phyloP scores from a whole-genome alignment of 2,797 vertebrate genomes.

The Anguilla pacifica region DNA sequence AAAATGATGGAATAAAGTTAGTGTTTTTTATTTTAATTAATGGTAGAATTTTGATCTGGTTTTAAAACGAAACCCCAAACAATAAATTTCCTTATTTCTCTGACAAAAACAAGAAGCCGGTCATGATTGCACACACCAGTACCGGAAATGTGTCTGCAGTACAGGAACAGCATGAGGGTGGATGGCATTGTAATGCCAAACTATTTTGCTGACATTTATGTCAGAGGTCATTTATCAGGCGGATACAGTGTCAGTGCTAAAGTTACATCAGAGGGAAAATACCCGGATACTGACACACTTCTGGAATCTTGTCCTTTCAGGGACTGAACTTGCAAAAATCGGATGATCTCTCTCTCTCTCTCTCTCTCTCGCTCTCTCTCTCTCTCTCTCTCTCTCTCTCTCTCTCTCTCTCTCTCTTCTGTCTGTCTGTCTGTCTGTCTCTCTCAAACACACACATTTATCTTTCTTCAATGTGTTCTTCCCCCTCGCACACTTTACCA shows the following conservation, averaged over 20 bases:
- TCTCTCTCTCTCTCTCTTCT: not conserved
- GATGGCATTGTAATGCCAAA: slow-evolving; percentile 46
- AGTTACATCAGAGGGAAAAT: slow-evolving; percentile 41
- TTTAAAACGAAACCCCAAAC: slow-evolving; percentile 52
- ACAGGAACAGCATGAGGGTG: slow-evolving; percentile 52
- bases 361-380: not conserved
- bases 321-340: not conserved
- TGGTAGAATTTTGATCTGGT: slow-evolving; percentile 46
- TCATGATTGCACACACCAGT: slow-evolving; percentile 53
- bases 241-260: slow-evolving; percentile 42
- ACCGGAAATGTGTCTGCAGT: slow-evolving; percentile 62
- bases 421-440: not conserved
- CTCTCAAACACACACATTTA: not conserved
- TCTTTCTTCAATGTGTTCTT: slow-evolving; percentile 59
- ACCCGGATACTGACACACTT: slow-evolving; percentile 44
- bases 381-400: not conserved
- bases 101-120: slow-evolving; percentile 66
- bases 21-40: not conserved
- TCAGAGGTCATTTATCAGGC: slow-evolving; percentile 51
- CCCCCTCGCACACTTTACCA: slow-evolving; percentile 59
- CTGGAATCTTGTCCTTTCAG: slow-evolving; percentile 37
- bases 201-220: slow-evolving; percentile 54
- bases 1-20: not conserved
- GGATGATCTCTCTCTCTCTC: slow-evolving; percentile 7
- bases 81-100: slow-evolving; percentile 70